phyloP scores from a whole-genome alignment of 2,797 vertebrate genomes.

The Balearica regulorum region DNA sequence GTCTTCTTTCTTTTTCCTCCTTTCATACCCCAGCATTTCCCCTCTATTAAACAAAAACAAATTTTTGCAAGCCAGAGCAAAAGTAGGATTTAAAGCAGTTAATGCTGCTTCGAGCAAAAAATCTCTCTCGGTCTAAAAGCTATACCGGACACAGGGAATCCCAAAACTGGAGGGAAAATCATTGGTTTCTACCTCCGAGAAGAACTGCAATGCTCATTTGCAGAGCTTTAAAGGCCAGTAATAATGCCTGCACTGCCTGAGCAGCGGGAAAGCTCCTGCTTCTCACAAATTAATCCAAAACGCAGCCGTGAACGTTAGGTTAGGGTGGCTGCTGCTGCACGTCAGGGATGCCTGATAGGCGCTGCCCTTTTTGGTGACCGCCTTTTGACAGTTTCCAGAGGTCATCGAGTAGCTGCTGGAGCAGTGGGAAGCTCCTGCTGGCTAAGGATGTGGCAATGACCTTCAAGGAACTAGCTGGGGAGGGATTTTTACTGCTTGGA shows the following conservation, averaged over 20 bases:
- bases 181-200: not conserved
- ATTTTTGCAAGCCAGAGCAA: not conserved
- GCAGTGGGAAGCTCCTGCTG: not conserved
- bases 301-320: not conserved
- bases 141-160: not conserved
- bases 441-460: not conserved
- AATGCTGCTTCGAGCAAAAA: not conserved
- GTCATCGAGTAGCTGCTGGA: not conserved
- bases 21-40: not conserved
- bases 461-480: not conserved
- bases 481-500: not conserved
- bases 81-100: not conserved
- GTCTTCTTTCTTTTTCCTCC: not conserved
- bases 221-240: not conserved
- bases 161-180: not conserved
- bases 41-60: not conserved
- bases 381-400: not conserved
- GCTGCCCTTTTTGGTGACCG: not conserved
- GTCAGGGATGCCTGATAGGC: not conserved
- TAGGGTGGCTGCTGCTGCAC: not conserved
- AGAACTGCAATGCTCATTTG: not conserved
- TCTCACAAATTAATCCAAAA: not conserved
- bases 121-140: not conserved
- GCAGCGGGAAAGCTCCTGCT: not conserved
- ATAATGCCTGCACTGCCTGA: not conserved